phyloP scores from a whole-genome alignment of 2,797 vertebrate genomes.

The Streptopelia turtur region DNA sequence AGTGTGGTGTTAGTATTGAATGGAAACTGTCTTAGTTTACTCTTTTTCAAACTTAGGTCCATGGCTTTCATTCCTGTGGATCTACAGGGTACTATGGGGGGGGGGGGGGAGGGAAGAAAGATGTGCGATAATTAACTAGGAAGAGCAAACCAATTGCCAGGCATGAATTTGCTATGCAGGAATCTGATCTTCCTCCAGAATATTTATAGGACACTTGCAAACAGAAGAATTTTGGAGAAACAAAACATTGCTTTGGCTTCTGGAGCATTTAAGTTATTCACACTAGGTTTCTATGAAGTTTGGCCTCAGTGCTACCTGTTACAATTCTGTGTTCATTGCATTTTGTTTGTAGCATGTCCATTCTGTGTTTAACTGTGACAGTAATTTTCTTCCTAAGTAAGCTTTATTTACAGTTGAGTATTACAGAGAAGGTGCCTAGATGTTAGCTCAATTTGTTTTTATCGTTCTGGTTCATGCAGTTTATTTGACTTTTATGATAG shows the following conservation, averaged over 20 bases:
- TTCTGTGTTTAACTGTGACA: neutral
- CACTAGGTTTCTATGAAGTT: neutral
- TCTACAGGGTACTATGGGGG: neutral
- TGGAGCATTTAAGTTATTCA: neutral
- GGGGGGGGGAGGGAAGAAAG: neutral
- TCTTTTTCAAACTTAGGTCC: neutral
- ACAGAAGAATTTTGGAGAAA: neutral
- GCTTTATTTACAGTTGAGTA: neutral
- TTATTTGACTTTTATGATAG: neutral
- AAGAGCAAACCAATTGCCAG: neutral
- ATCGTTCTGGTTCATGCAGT: neutral
- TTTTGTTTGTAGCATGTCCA: neutral
- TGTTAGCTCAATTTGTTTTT: rapidly evolving
- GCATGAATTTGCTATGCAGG: neutral
- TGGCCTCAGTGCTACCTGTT: neutral
- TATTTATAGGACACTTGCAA: neutral
- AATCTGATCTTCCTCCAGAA: neutral
- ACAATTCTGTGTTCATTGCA: rapidly evolving
- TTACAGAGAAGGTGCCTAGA: neutral
- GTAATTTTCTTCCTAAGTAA: neutral
- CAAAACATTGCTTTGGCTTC: neutral
- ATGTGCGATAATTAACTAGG: neutral
- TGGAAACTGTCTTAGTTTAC: neutral
- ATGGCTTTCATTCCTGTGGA: rapidly evolving
- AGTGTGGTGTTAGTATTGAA: neutral